A percentile compares a stretch with the other conserved stretches of the same genome.
phyloP scores from a whole-genome alignment of 2,888 invertebrate species.

The Perithous albicinctus region DNA sequence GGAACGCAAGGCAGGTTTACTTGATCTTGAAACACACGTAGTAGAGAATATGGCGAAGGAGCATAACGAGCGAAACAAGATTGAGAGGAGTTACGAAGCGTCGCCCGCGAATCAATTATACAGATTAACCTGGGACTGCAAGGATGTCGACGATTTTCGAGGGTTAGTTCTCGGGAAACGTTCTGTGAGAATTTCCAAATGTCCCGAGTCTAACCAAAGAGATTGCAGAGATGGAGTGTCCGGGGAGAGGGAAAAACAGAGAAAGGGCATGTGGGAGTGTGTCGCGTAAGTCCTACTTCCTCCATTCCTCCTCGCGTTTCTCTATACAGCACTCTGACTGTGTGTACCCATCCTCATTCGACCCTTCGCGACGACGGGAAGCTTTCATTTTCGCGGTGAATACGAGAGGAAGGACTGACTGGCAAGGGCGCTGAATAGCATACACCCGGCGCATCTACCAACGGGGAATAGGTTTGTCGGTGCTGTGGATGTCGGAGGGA shows the following conservation, averaged over 20 bases:
- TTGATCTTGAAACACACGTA: constrained; percentile 46
- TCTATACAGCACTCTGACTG: background rate
- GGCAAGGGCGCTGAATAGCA: constrained; percentile 31
- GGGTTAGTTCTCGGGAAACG: constrained; percentile 31
- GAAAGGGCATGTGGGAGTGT: constrained; percentile 3
- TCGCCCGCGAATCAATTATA: constrained; percentile 59
- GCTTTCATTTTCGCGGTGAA: constrained; percentile 45
- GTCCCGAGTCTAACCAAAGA: constrained; percentile 16
- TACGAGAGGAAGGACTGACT: constrained; percentile 37
- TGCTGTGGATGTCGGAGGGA: background rate
- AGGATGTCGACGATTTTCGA: constrained; percentile 4
- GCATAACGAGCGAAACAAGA: constrained; percentile 63
- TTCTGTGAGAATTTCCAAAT: constrained; percentile 4
- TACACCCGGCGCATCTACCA: background rate
- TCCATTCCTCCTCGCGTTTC: background rate
- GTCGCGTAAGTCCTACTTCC: constrained; percentile 3
- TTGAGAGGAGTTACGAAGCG: constrained; percentile 52
- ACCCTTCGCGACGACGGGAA: constrained; percentile 44
- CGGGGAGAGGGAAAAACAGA: constrained; percentile 2
- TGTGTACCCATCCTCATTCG: constrained; percentile 26
- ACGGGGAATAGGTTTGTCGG: constrained; percentile 22
- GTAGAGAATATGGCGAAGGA: constrained; percentile 55
- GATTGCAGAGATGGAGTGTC: constrained; percentile 3
- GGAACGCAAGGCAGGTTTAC: constrained; percentile 23
- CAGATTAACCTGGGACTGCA: constrained; percentile 47